These are phyloP conservation scores for Papilio polytes DNA, from an alignment of 1,140 invertebrate genomes.

Conservation along the genomic window DNA sequence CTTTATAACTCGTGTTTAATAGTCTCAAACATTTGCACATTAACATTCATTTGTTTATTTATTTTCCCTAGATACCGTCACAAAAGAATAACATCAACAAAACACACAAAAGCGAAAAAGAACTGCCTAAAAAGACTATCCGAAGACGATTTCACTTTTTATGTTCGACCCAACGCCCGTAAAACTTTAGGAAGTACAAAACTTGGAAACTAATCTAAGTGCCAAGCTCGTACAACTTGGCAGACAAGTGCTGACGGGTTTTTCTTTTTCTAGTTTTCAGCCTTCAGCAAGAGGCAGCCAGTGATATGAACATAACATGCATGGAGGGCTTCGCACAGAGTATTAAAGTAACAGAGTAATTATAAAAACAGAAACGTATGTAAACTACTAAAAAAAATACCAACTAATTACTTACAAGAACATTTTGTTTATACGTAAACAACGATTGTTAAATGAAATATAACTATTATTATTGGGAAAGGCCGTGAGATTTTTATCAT, in stretches of 20 bases:
- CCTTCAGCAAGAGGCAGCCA: constrained; percentile 56
- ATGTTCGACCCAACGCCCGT: constrained; percentile 41
- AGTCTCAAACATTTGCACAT: background rate
- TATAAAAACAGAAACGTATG: background rate
- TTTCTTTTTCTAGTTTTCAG: constrained; percentile 66
- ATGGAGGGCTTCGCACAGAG: constrained; percentile 61
- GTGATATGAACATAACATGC: constrained; percentile 80
- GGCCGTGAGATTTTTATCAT: too few relatives aligned
- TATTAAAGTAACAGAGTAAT: constrained; percentile 35
- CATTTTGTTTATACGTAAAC: too few relatives aligned
- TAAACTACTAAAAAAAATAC: too few relatives aligned
- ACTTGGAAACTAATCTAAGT: constrained; percentile 78
- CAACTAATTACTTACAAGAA: too few relatives aligned
- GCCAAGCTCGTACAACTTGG: constrained; percentile 68
- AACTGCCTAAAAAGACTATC: constrained; percentile 38
- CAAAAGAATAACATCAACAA: constrained; percentile 21
- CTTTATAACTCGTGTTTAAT: background rate
- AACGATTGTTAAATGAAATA: too few relatives aligned
- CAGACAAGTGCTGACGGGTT: constrained; percentile 72
- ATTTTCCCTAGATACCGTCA: background rate
- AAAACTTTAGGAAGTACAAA: constrained; percentile 48
- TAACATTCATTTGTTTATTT: background rate
- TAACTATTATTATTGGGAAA: too few relatives aligned
- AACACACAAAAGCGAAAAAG: constrained; percentile 30
- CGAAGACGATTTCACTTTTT: constrained; percentile 38